phyloP scores from a whole-genome alignment of 1,140 invertebrate species.

The Tetramorium parvispinum region DNA sequence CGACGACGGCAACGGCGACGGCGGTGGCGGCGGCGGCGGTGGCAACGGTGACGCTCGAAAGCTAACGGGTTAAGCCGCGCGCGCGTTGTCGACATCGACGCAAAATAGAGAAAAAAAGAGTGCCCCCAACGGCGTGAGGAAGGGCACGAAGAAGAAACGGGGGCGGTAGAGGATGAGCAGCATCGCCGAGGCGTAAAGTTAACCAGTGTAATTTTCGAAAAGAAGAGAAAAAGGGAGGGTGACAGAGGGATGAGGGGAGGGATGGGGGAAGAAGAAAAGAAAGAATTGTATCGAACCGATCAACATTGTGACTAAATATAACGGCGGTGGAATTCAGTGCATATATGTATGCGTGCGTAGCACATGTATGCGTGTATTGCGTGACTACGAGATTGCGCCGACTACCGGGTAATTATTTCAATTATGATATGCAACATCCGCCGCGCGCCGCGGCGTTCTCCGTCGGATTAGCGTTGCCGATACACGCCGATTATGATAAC shows the following conservation, averaged over 20 bases:
- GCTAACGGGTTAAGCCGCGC: slow-evolving; percentile 57
- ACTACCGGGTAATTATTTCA: slow-evolving; percentile 42
- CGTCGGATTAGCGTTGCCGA: slow-evolving; percentile 32
- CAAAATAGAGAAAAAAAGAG: slow-evolving; percentile 38
- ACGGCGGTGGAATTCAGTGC: slow-evolving; percentile 39
- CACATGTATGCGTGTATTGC: neutral
- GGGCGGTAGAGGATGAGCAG: slow-evolving; percentile 46
- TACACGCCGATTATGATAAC: slow-evolving; percentile 47
- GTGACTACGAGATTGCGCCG: slow-evolving; percentile 29
- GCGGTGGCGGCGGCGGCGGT: slow-evolving; percentile 8
- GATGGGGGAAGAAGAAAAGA: neutral
- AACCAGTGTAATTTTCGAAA: slow-evolving; percentile 45
- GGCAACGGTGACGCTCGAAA: slow-evolving; percentile 45
- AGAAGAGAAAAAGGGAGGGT: neutral
- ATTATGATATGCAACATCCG: slow-evolving; percentile 47
- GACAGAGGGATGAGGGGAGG: neutral
- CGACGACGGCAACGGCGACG: slow-evolving; percentile 7
- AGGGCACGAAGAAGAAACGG: slow-evolving; percentile 1
- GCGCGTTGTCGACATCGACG: slow-evolving; percentile 21
- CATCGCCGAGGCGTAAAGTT: slow-evolving; percentile 53
- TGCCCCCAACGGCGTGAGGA: slow-evolving; percentile 7
- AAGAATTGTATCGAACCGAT: slow-evolving; percentile 37
- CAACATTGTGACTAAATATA: slow-evolving; percentile 68
- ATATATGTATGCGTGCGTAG: neutral
- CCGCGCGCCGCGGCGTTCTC: slow-evolving; percentile 4